Base-by-base conservation (phyloP, 2,797 vertebrate genomes). In the Masticophis lateralis region DNA sequence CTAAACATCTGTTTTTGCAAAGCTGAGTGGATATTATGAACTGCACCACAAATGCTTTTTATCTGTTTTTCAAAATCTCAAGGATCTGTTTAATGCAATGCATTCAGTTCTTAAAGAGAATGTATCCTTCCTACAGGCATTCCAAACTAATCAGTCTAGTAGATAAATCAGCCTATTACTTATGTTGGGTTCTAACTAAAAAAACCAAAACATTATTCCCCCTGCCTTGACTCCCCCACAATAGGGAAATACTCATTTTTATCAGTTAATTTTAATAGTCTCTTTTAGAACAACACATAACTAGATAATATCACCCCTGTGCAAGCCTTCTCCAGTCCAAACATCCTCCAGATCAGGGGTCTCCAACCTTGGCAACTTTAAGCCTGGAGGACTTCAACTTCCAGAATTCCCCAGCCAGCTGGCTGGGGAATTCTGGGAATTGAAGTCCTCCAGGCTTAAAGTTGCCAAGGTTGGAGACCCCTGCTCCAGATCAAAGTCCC, bases 1-100 rank as follows among this genome's bases (percentile, higher is more conserved):
- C 66, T 89, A 91, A 91, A 93, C 93, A 91, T 91, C 87, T 91
- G 90, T 83, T 93, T 93, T 83, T 91, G 69, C 87, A 93, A 63
- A 93, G 87, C 59, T 83, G 25, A 55, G 69, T 91, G 87, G 69
- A 37, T 93, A 89, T 83, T 93, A 93, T 93, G 90, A 91, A 88
- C 92, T 91, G 86, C 47, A 93, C 87, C 57, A 86, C 90, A 89
- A 89, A 93, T 91, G 90, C 87, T 86, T 93, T 91, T 89, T 91
- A 89, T 91, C 90, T 88, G 86, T 69, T 47, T 88, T 66, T 93
- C 91, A 63, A 91, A 93, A 91, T 47, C 57, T 86, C 37, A 47
- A 51, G 83, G 47, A 61, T 61, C 16, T 86, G 47, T 56, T 91
- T 59, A 91, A 93, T 91, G 66, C n/a, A 83, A 88, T 61, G 90